A percentile compares a stretch with the other conserved stretches of the same genome.
phyloP scores from a whole-genome alignment of 2,888 invertebrate species.

The Suillia variegata region DNA sequence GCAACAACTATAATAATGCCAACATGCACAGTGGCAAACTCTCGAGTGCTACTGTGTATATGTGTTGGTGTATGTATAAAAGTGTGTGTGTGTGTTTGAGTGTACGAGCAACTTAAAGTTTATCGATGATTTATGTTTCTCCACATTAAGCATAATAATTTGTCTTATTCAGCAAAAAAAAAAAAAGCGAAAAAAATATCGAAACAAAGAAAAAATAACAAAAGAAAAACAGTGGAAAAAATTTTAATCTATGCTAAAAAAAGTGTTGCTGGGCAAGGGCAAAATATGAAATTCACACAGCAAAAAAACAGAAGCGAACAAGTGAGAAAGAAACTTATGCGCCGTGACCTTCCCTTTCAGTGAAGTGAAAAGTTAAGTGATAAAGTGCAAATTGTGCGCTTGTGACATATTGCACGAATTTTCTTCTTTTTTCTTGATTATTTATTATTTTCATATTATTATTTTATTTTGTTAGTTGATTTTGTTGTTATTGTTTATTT shows the following conservation, averaged over 20 bases:
- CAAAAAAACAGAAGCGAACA: background rate
- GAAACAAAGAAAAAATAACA: too few relatives aligned
- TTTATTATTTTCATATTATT: too few relatives aligned
- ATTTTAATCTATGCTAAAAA: background rate
- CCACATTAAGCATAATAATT: conserved; percentile 21
- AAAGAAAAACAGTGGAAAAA: background rate
- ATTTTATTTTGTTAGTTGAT: too few relatives aligned
- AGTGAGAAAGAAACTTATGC: background rate
- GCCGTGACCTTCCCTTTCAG: background rate
- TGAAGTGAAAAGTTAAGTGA: too few relatives aligned
- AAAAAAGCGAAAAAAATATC: background rate
- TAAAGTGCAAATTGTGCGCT: background rate
- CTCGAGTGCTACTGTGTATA: conserved; percentile 1
- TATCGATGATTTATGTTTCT: conserved; percentile 25
- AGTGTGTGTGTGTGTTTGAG: too few relatives aligned
- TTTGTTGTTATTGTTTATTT: too few relatives aligned
- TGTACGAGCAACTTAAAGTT: conserved; percentile 7
- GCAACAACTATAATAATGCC: background rate
- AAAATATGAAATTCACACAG: background rate
- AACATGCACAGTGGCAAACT: background rate
- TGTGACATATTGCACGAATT: background rate
- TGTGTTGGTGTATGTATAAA: too few relatives aligned
- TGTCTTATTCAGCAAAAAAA: conserved; percentile 22
- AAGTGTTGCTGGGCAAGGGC: background rate
- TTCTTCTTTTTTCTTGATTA: too few relatives aligned